Percentiles rank a stretch among this genome's conserved stretches.
Conservation (phyloP, 2,113 vertebrate species). For the Propithecus coquereli region DNA sequence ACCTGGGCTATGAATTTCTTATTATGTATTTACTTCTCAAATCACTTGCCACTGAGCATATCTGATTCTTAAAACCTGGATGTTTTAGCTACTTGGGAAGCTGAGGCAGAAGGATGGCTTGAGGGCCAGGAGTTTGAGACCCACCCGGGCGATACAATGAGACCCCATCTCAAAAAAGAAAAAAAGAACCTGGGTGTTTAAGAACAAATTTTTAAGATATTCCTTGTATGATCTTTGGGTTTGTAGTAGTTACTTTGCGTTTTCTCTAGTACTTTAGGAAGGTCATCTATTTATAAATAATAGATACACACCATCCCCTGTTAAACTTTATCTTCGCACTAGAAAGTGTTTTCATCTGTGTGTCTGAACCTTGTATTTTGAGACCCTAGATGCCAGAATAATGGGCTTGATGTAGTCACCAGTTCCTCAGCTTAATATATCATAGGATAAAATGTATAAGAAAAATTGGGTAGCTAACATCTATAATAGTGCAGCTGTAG, state of each 20-base stretch:
- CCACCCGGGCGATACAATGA: too few relatives aligned
- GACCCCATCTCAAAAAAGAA: too few relatives aligned
- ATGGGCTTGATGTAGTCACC: not conserved
- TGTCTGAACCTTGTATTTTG: not conserved
- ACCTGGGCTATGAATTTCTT: not conserved
- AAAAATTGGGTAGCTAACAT: not conserved
- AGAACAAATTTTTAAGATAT: not conserved
- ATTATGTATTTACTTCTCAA: not conserved
- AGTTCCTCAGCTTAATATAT: not conserved
- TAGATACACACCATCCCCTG: not conserved
- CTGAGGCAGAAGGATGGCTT: too few relatives aligned
- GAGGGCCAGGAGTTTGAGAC: too few relatives aligned
- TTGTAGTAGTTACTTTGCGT: not conserved
- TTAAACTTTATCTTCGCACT: conserved; percentile 21
- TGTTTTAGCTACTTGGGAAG: too few relatives aligned
- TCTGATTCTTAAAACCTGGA: conserved; percentile 5
- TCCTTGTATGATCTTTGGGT: not conserved
- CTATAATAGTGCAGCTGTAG: not conserved
- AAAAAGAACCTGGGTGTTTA: not conserved
- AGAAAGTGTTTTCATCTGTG: not conserved
- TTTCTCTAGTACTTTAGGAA: not conserved
- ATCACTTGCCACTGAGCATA: not conserved
- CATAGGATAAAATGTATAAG: not conserved
- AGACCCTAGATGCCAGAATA: not conserved
- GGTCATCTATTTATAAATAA: not conserved